Evolutionary conservation across 2,797 vertebrate species (phyloP), one percentile per base, ranked within the genome.

Genomic region (Parambassis ranga): DNA sequence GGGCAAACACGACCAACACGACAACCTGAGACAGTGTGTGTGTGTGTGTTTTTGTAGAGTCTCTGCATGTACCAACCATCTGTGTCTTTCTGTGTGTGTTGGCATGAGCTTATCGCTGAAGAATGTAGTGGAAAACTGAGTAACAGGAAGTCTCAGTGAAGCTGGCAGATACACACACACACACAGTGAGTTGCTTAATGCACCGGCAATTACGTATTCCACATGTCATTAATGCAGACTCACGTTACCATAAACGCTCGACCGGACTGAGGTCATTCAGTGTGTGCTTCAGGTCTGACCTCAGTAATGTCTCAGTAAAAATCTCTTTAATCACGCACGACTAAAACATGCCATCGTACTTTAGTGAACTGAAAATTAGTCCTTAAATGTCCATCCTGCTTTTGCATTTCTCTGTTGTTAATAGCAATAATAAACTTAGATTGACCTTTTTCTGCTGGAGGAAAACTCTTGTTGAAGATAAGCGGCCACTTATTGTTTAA

Each of bases 71-170:
- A 62, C 35, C 51, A 44, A 13, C 15, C 50, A 23, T 79, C 20
- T 78, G 68, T 52, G 76, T 56, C 5, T 61, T 23, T 27, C 28
- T 32, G 38, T 48, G 65, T 72, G 62, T 65, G 71, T 68, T 77
- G 71, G 75, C 74, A 80, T 87, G 77, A 87, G 75, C 85, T 88
- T 83, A 88, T 79, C 67, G 24, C 75, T 59, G 36, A 92, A 90
- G 90, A 92, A 93, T 93, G 89, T 86, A 46, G 79, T 64, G 67
- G 79, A 89, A 89, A 86, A 77, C 65, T 71, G 85, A 88, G 87
- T 87, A 91, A 90, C 91, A 91, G 91, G 90, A 92, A 91, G 83
- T 83, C 78, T 83, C 42, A 19, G 50, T 68, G 49, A 65, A 46
- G 69, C 48, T 83, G 83, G 84, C 85, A 84, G 52, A 26, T 32